Evolutionary conservation across 2,888 invertebrate genomes (phyloP), one percentile per base, ranked within the genome.

Genomic region (Meganola albula): DNA sequence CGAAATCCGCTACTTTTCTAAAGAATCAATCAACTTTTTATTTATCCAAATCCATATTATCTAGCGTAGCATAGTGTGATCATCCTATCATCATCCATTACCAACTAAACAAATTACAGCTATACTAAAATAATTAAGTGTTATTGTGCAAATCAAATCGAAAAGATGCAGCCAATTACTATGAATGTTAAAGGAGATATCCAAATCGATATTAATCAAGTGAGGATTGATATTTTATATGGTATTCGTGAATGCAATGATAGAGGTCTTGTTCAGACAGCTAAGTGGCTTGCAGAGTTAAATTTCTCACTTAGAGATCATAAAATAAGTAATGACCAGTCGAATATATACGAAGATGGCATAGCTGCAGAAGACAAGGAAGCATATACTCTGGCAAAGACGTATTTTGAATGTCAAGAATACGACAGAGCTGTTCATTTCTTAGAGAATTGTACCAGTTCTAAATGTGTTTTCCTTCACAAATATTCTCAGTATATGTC

Each of bases 211-310:
- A 43, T 84, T 40, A 73, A 67, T 36, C 77, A 82, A 72, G 77
- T 80, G n/a, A 67, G 80, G 36, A 59, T 70, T 44, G 85, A 85
- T 59, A 73, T 85, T 48, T 51, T 71, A 30, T 56, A 70, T 32
- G 85, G 82, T 41, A 80, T 85, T 32, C 67, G 64, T 24, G 93
- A 95, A 77, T 95, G 95, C 70, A 90, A 90, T 10, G 90, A 92
- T 58, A 89, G 96, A 31, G 94, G 96, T 18, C 80, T 97, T 28
- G 75, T 90, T 43, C 92, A 96, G 59, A 92, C 92, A 43, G 91
- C 93, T 10, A 96, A 96, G 88, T 96, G 96, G 96, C 84, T 96
- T 37, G 90, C 96, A 0, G 96, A 97, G 74, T 80, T 97, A 65
- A 93, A 93, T 74, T 92, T 88, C 66, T 90, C 95, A 0, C 63